These are phyloP conservation scores for Plutella xylostella DNA, from an alignment of 2,888 invertebrate species.

Conservation along the genomic window DNA sequence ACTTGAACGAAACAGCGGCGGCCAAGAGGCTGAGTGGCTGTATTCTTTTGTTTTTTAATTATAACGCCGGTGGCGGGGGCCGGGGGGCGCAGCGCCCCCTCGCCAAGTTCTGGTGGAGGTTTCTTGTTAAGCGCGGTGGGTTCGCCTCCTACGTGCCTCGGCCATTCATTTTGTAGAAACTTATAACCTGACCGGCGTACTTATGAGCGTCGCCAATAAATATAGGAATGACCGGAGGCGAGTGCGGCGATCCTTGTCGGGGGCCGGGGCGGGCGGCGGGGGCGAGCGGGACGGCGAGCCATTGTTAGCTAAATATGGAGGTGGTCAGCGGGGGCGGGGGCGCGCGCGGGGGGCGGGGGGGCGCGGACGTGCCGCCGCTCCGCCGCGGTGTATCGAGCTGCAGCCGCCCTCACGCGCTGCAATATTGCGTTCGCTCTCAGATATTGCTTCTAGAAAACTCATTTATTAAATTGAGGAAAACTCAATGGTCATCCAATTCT, in stretches of 20 bases:
- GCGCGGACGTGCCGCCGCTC: constrained; percentile 52
- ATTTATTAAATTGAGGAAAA: constrained; percentile 55
- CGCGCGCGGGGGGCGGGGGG: constrained; percentile 35
- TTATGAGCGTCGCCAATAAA: constrained; percentile 71
- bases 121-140: constrained; percentile 62
- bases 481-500: constrained; percentile 50
- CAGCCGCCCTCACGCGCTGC: constrained; percentile 71
- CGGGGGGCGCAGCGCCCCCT: constrained; percentile 39
- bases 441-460: constrained; percentile 56
- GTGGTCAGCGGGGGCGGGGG: constrained; percentile 59
- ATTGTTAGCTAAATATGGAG: constrained; percentile 70
- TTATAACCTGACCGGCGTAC: constrained; percentile 70
- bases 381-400: constrained; percentile 49
- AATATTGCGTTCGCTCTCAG: constrained; percentile 67
- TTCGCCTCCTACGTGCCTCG: constrained; percentile 65
- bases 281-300: constrained; percentile 52
- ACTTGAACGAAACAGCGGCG: constrained; percentile 35
- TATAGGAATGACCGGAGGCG: constrained; percentile 66
- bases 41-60: constrained; percentile 71
- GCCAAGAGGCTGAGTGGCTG: constrained; percentile 62
- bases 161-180: constrained; percentile 67
- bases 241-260: constrained; percentile 45
- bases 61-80: constrained; percentile 47
- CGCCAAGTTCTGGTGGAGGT: constrained; percentile 58
- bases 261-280: constrained; percentile 22